These are phyloP conservation scores for Agelas oroides DNA, from an alignment of 37 sponge, comb jelly and placozoan genomes.

Conservation along the genomic window DNA sequence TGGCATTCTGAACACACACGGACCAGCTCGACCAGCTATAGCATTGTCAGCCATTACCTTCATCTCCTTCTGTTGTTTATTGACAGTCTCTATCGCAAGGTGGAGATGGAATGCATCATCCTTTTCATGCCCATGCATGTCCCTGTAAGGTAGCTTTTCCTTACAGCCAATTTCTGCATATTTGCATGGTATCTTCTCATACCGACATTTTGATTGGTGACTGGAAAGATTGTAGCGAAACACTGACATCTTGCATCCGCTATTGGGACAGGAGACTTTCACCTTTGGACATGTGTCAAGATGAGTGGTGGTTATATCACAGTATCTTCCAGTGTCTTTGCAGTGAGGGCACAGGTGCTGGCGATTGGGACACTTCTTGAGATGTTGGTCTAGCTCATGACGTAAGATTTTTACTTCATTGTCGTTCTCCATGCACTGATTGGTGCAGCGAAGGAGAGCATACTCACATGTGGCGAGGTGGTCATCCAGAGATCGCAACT, in stretches of 20 bases:
- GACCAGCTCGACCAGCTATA: too few relatives aligned
- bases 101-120: conserved; percentile 1
- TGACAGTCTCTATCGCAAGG: conserved; percentile 11
- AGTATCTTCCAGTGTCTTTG: conserved; percentile 24
- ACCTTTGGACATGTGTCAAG: conserved; percentile 24
- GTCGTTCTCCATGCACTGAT: conserved; percentile 7
- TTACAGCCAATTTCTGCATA: conserved; percentile 32
- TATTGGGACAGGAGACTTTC: conserved; percentile 25
- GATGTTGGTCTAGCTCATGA: conserved; percentile 18
- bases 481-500: conserved; percentile 10
- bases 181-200: conserved; percentile 28
- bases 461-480: conserved; percentile 18
- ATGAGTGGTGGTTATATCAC: conserved; percentile 26
- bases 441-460: conserved; percentile 25
- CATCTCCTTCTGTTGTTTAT: conserved; percentile 26
- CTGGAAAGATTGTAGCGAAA: neutral
- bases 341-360: conserved; percentile 47
- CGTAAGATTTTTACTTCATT: neutral
- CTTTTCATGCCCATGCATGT: conserved; percentile 16
- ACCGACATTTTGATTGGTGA: conserved; percentile 7
- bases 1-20: neutral
- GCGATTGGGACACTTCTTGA: conserved; percentile 17
- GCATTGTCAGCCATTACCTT: neutral
- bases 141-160: neutral
- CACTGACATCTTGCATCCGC: neutral